A percentile compares a stretch with the other conserved stretches of the same genome.
Conservation (phyloP, 2,113 vertebrate species). For the Blennius ocellaris region DNA sequence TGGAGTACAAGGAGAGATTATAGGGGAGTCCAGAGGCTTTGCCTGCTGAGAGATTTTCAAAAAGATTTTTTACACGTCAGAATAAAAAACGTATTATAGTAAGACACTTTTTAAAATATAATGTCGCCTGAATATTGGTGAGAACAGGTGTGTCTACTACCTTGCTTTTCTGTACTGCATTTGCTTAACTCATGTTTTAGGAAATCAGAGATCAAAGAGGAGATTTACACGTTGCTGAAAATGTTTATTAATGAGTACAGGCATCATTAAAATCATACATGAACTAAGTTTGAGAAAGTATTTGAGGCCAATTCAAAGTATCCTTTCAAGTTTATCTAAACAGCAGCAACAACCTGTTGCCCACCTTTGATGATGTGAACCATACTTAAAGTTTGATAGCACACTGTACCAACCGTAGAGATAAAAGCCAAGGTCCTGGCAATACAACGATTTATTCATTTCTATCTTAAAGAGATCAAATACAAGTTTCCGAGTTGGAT, state of each 20-base stretch:
- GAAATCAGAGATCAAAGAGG: too few species aligned
- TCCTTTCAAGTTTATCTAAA: not conserved
- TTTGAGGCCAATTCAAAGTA: not conserved
- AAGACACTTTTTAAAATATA: not conserved
- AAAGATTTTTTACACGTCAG: too few species aligned
- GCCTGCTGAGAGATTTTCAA: too few species aligned
- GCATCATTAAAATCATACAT: too few species aligned
- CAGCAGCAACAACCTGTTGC: slow-evolving; percentile 1
- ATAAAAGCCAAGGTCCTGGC: slow-evolving; percentile 24
- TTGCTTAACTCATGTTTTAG: too few species aligned
- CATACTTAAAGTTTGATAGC: slow-evolving; percentile 39
- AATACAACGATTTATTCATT: slow-evolving; percentile 32
- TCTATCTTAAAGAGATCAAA: slow-evolving; percentile 52
- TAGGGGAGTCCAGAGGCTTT: too few species aligned
- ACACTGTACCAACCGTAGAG: slow-evolving; percentile 3
- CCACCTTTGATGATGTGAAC: slow-evolving; percentile 22
- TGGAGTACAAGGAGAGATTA: too few species aligned
- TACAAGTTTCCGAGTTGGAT: slow-evolving; percentile 21
- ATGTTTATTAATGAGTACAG: too few species aligned
- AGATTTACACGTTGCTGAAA: too few species aligned
- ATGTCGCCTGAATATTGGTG: too few species aligned
- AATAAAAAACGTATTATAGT: not conserved
- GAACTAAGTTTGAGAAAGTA: not conserved
- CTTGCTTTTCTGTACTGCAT: too few species aligned
- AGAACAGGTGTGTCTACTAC: too few species aligned